Base-by-base conservation (phyloP, 1,140 invertebrate species). In the Phymorhynchus buccinoides region DNA sequence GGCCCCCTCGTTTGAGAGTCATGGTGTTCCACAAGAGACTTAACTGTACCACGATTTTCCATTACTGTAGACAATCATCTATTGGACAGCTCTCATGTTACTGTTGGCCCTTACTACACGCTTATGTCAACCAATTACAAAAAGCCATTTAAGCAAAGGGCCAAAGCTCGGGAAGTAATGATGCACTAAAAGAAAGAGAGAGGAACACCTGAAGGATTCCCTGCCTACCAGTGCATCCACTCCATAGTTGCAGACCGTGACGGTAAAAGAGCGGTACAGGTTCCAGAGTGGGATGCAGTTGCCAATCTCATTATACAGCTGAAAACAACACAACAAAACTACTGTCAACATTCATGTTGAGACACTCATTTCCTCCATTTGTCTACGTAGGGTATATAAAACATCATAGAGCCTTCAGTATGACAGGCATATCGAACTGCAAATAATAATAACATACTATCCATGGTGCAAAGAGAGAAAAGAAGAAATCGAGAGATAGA, bases 221-320 rank as follows among this genome's bases (percentile, higher is more conserved):
- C n/a, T n/a, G n/a, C n/a, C n/a, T 80, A 88, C 87, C 71, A 88
- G 71, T 16, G 86, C 82, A 75, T 88, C 87, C 12, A 88, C 84
- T 1, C 84, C 84, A 42, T 88, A 88, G 52, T 80, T 85, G 66
- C 87, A 88, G 30, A 88, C 37, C 66, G 82, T 86, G 0, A 85
- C 84, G 3, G 84, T 86, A 35, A 88, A 85, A 3, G 87, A 88
- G 7, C 86, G 84, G 84, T 87, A 88, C 3, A 88, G 79, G 66
- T 87, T 88, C 87, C 87, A 88, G 12, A 88, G 27, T 2, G 87
- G 87, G 39, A 77, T 66, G 66, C 87, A 88, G 44, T 81, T 84
- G 14, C 86, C 87, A 16, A 88, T 68, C 30, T 87, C 86, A 62
- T 88, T 87, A 52, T 86, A 88, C 62, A 87, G 75, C 87, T 88